phyloP scores from a whole-genome alignment of 2,888 invertebrate species.

The Drosophila quinaria region DNA sequence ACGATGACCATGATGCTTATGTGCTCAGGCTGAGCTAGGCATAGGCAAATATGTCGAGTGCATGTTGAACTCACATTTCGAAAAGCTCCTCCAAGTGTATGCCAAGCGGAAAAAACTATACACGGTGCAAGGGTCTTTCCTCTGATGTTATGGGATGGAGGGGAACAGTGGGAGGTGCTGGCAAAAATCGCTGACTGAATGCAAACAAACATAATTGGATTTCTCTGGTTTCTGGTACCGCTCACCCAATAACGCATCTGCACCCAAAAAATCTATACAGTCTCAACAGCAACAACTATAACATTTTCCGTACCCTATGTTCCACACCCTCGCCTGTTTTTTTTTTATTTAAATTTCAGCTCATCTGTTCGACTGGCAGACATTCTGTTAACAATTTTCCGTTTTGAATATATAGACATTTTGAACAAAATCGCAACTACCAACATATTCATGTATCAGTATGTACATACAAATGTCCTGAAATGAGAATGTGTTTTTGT shows the following conservation, averaged over 20 bases:
- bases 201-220: constrained; percentile 82
- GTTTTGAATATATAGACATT: constrained; percentile 79
- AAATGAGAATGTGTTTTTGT: constrained; percentile 17
- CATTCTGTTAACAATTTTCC: constrained; percentile 74
- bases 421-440: constrained; percentile 69
- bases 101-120: constrained; percentile 68
- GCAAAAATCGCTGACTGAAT: constrained; percentile 80
- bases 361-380: constrained; percentile 45
- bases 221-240: constrained; percentile 70
- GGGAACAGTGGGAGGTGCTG: constrained; percentile 5
- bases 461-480: not conserved
- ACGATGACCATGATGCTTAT: constrained; percentile 27
- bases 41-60: constrained; percentile 76
- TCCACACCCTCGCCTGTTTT: constrained; percentile 49
- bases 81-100: constrained; percentile 76
- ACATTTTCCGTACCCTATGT: not conserved
- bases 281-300: constrained; percentile 14
- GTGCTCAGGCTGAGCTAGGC: constrained; percentile 54
- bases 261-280: constrained; percentile 30
- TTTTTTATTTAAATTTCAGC: constrained; percentile 78
- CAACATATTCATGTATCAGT: constrained; percentile 36
- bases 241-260: constrained; percentile 30
- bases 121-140: constrained; percentile 16
- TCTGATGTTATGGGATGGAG: not conserved
- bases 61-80: constrained; percentile 79